Conservation (phyloP, 2,797 vertebrate genomes). For the Scleropages formosus region DNA sequence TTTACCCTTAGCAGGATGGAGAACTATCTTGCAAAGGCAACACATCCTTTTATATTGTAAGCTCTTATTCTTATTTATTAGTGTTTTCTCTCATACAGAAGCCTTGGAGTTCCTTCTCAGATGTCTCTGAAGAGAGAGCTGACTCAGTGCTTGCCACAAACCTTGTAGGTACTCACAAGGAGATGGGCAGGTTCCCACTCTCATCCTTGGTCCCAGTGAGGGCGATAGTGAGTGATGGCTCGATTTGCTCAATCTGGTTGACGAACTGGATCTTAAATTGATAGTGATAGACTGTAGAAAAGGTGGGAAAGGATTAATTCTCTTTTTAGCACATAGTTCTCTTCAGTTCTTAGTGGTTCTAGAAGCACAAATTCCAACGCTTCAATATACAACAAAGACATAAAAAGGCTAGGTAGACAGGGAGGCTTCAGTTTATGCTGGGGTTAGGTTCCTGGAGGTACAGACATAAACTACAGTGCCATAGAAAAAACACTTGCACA, state of each 20-base stretch:
- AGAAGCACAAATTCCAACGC: too few species aligned
- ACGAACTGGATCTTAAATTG: constrained; percentile 77
- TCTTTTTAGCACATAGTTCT: not conserved
- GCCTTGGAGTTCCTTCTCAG: not conserved
- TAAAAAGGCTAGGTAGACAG: too few species aligned
- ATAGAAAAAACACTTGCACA: too few species aligned
- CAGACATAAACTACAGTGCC: too few species aligned
- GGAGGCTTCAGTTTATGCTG: too few species aligned
- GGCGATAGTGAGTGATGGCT: constrained; percentile 64
- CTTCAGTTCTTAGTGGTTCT: too few species aligned
- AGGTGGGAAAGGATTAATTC: not conserved
- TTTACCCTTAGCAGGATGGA: not conserved
- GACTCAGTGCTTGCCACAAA: not conserved
- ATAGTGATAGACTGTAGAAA: constrained; percentile 73
- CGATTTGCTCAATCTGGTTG: constrained; percentile 58
- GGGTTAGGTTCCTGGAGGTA: too few species aligned
- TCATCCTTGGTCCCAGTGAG: constrained; percentile 71
- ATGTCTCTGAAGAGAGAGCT: not conserved
- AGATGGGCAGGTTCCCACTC: constrained; percentile 70
- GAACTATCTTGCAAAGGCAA: not conserved
- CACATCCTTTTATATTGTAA: not conserved
- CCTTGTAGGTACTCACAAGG: constrained; percentile 72
- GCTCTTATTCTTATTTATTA: not conserved
- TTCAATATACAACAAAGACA: too few species aligned
- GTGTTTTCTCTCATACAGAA: not conserved